phyloP scores from a whole-genome alignment of 2,888 invertebrate species.

The Saturnia pavonia region DNA sequence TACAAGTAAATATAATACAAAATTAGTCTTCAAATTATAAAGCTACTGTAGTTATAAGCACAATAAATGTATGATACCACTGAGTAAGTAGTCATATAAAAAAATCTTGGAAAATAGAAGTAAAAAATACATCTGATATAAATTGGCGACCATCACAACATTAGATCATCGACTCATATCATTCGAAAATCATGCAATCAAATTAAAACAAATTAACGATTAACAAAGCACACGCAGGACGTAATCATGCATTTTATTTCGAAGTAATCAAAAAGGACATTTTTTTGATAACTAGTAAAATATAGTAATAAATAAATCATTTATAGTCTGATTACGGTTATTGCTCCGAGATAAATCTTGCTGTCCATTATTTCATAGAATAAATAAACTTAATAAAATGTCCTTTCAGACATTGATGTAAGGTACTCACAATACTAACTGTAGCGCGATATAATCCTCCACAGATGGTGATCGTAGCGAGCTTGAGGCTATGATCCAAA shows the following conservation, averaged over 20 bases:
- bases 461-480: conserved; percentile 83
- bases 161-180: conserved; percentile 18
- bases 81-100: conserved; percentile 19
- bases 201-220: conserved; percentile 37
- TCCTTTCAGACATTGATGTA: conserved; percentile 30
- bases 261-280: conserved; percentile 37
- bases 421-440: conserved; percentile 63
- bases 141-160: conserved; percentile 36
- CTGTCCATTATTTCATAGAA: neutral
- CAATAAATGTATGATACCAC: conserved; percentile 51
- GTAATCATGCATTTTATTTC: conserved; percentile 34
- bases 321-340: neutral
- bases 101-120: conserved; percentile 21
- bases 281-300: conserved; percentile 24
- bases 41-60: conserved; percentile 48
- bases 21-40: conserved; percentile 24
- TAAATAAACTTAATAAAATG: conserved; percentile 22
- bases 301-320: neutral
- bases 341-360: neutral
- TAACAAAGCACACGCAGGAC: conserved; percentile 26
- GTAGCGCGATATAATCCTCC: conserved; percentile 79
- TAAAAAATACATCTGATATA: conserved; percentile 22
- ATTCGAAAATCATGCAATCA: conserved; percentile 12
- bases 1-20: neutral
- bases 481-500: conserved; percentile 82